Conservation (phyloP, 2,797 vertebrate genomes). For the Furcifer pardalis region DNA sequence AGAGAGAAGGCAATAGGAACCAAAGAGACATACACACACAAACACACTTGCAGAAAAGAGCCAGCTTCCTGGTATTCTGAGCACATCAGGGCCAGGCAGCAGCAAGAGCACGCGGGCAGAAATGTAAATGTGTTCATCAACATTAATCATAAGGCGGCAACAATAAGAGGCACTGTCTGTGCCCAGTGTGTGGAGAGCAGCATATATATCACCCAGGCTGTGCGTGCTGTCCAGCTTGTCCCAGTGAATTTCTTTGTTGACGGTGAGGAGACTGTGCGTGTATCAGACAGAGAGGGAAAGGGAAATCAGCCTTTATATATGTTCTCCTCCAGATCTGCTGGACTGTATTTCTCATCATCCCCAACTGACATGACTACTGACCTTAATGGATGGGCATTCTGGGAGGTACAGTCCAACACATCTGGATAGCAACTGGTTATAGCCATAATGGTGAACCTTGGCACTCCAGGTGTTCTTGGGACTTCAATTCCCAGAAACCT, state of each 20-base stretch:
- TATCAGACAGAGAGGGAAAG: not conserved
- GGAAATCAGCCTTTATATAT: not conserved
- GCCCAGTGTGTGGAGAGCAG: constrained; percentile 2
- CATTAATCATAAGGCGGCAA: constrained; percentile 19
- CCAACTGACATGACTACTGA: not conserved
- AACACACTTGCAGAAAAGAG: not conserved
- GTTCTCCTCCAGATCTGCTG: not conserved
- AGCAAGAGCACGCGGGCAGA: not conserved
- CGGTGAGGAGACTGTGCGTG: not conserved
- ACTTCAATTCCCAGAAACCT: no score
- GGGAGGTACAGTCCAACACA: not conserved
- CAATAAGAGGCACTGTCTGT: constrained; percentile 28
- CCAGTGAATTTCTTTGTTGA: not conserved
- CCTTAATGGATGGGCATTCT: not conserved
- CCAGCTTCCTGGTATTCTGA: constrained; percentile 18
- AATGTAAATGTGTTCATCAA: constrained; percentile 19
- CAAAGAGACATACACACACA: not conserved
- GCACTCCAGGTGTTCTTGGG: no score
- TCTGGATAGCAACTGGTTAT: not conserved
- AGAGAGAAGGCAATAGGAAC: not conserved
- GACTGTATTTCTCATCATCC: not conserved
- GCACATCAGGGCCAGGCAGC: not conserved
- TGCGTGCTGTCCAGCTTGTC: not conserved
- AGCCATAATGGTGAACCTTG: no score
- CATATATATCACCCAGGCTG: not conserved